Evolutionary conservation across 92 coral and sea anemone genomes (phyloP), one percentile per base, ranked within the genome.

Genomic region (Heteractis magnifica): DNA sequence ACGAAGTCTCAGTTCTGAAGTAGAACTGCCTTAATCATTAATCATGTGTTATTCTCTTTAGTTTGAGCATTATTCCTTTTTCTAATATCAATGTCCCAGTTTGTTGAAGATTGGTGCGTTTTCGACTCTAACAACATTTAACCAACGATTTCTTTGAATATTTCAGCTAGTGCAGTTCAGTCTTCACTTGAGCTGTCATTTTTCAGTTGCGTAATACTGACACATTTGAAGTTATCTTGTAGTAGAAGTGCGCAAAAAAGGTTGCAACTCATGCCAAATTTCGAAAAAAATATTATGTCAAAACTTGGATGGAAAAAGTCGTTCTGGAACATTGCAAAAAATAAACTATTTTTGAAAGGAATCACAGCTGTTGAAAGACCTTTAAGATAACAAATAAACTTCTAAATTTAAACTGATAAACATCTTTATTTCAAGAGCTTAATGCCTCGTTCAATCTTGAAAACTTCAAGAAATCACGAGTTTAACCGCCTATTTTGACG

Each of bases 381-480:
- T 68, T 16, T 23, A 68, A 10, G 73, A 68, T 68, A 68, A 64
- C 23, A 20, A 68, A 68, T 68, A 3, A 18, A 23, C 49, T 23
- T 68, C 73, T 11, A 68, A 68, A 68, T 23, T 68, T 26, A 68
- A 68, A 68, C 73, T 3, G 73, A 68, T 68, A 68, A 68, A 21
- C 73, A 68, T 68, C 73, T 68, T n/a, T 68, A 68, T 68, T 68
- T 68, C 48, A 48, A 68, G 18, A 26, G 49, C 6, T 62, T 6
- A 62, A 62, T 62, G 70, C 70, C 70, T 62, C 8, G 13, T 58
- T 62, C 12, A 18, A 23, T 62, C 10, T 18, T 58, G 4, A 64
- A 64, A 6, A 68, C 13, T 12, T 53, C 58, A 68, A 68, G 4
- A 8, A 68, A 18, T n/a, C 8, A 68, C 14, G 11, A 6, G 26